phyloP scores from a whole-genome alignment of 2,888 invertebrate species.

The Digitonthophagus gazella region DNA sequence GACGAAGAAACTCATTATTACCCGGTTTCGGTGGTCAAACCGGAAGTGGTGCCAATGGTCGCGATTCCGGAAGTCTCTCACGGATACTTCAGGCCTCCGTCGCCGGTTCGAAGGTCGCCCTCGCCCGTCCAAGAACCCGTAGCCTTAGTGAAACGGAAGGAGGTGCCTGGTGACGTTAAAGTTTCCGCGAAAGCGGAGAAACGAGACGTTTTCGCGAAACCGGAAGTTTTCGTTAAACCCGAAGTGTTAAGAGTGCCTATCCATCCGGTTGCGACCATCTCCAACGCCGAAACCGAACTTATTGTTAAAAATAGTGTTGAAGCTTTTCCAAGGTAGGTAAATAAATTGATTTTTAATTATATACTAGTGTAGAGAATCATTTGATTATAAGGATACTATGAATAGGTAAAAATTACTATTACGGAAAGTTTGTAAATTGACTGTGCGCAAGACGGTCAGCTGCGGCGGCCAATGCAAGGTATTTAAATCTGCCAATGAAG shows the following conservation, averaged over 20 bases:
- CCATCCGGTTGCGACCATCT: conserved; percentile 35
- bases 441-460: no score
- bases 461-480: no score
- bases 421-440: neutral
- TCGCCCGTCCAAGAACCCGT: conserved; percentile 29
- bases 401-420: no score
- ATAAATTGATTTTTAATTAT: conserved; percentile 1
- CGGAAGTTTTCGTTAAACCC: conserved; percentile 35
- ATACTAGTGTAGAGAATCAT: no score
- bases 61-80: conserved; percentile 20
- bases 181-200: conserved; percentile 25
- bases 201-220: conserved; percentile 29
- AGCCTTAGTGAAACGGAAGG: conserved; percentile 27
- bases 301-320: conserved; percentile 41
- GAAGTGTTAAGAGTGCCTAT: conserved; percentile 43
- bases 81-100: conserved; percentile 44
- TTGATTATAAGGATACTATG: no score
- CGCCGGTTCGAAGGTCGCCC: conserved; percentile 43
- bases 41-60: neutral
- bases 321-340: conserved; percentile 40
- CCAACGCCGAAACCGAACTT: conserved; percentile 40
- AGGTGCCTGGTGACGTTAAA: conserved; percentile 23
- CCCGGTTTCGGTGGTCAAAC: conserved; percentile 3
- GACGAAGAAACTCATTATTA: neutral
- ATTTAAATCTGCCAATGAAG: no score